Evolutionary conservation across 1,140 invertebrate genomes (phyloP), one percentile per base, ranked within the genome.

Genomic region (Drosophila kurseongensis): DNA sequence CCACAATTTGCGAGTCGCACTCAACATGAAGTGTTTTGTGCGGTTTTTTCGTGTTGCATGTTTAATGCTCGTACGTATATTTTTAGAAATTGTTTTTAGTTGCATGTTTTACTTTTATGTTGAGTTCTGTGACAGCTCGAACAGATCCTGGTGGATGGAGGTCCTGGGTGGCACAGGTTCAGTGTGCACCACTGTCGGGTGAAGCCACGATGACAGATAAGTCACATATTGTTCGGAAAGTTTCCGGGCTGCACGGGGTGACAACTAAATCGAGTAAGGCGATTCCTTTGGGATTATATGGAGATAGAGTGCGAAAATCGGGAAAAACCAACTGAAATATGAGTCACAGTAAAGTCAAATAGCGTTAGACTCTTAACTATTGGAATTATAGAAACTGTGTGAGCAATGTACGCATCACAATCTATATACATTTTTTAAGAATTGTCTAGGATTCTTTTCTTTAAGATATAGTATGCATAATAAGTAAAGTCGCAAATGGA

Each of bases 71-170:
- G 44, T 63, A 41, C 59, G 23, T 82, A 80, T 84, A 83, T 88
- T 88, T 86, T 86, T 86, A 88, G 79, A 86, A 75, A 83, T 88
- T 82, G 84, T 85, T 81, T 83, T 81, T 80, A 74, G 74, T 78
- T 85, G 66, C 73, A 84, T 51, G 66, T 62, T 75, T 80, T 62
- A 71, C 77, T 80, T 76, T 78, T 86, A 67, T 75, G 66, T 61
- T 73, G 58, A 47, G 66, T 47, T 62, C 51, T 47, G 61, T 54
- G 44, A 68, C 71, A 60, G 59, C 60, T 36, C 47, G 44, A 38
- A 48, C 65, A 66, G 47, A n/a, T 29, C 14, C n/a, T 32, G 58
- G 42, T 23, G 45, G 50, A 42, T 32, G 36, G 29, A 41, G 44
- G 36, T 27, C 4, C 7, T 29, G 13, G 38, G 54, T 6, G 10